Evolutionary conservation across 2,113 vertebrate genomes (phyloP), one percentile per base, ranked within the genome.

Genomic region (Talpa occidentalis): DNA sequence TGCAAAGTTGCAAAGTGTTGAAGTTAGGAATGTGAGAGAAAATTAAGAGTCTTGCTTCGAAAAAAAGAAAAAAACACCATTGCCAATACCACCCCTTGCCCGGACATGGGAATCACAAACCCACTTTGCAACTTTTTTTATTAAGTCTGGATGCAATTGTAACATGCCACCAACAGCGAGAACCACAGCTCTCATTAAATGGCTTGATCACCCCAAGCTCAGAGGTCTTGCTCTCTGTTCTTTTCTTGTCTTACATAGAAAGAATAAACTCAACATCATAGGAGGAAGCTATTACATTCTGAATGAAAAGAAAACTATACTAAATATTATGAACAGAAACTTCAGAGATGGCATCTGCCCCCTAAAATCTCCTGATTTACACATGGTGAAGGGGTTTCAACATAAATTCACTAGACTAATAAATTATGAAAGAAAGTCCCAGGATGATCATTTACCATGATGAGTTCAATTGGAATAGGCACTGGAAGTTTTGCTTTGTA

Each of bases 381-480:
- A 62, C 56, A 44, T 5, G 2, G n/a, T 32, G 10, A 90, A 54
- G 62, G 15, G 11, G 16, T 87, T 90, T 59, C 22, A 4, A 60
- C 30, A 69, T 67, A 56, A 54, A 80, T 49, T 74, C 67, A 62
- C 37, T 82, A 84, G 47, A 54, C 32, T 64, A 67, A 30, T 3
- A 26, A 77, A 35, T 73, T 80, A 21, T n/a, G 78, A 95, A 47
- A 70, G 44, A 49, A 73, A 77, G 21, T 72, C 49, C 76, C 52
- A 40, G 69, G 44, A 42, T 32, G 76, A 83, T 78, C 1, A 85
- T 66, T 99, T 98, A 99, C 99, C 99, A 99, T 97, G 49, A 99
- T 97, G 77, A 99, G 98, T 95, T 99, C 99, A 7, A 99, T 99
- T 0, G 99, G 99, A 76, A 99, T 99, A 11, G 99, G 99, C 69